A percentile compares a stretch with the other conserved stretches of the same genome.
These are phyloP conservation scores for Apis dorsata DNA, from an alignment of 1,140 invertebrate species.

Conservation along the genomic window DNA sequence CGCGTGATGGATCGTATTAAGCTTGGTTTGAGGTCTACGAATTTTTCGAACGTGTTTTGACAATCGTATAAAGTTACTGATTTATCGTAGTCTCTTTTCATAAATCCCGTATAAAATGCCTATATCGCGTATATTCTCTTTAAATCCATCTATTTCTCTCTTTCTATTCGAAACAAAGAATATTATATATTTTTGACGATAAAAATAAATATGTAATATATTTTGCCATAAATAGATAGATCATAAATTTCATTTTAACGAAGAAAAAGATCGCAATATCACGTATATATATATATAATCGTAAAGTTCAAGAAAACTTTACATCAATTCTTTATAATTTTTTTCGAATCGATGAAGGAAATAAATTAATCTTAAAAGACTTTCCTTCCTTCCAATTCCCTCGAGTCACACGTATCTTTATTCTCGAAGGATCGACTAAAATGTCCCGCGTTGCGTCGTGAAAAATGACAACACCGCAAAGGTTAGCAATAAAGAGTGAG, in stretches of 20 bases:
- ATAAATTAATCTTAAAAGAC: neutral
- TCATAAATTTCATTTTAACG: no score
- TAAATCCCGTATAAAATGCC: neutral
- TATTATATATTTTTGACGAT: no score
- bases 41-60: neutral
- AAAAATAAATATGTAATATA: no score
- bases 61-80: neutral
- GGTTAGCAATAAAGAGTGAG: neutral
- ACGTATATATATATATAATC: no score
- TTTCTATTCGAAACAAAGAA: no score
- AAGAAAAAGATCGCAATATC: no score
- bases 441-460: neutral
- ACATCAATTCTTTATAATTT: neutral
- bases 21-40: neutral
- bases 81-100: neutral
- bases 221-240: no score
- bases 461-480: constrained; percentile 19
- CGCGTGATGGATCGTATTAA: neutral
- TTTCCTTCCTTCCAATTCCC: neutral
- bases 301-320: neutral
- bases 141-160: no score
- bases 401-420: neutral
- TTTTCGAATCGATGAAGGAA: no score
- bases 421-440: neutral
- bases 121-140: no score